phyloP scores from a whole-genome alignment of 2,888 invertebrate genomes.

The Terebella lapidaria region DNA sequence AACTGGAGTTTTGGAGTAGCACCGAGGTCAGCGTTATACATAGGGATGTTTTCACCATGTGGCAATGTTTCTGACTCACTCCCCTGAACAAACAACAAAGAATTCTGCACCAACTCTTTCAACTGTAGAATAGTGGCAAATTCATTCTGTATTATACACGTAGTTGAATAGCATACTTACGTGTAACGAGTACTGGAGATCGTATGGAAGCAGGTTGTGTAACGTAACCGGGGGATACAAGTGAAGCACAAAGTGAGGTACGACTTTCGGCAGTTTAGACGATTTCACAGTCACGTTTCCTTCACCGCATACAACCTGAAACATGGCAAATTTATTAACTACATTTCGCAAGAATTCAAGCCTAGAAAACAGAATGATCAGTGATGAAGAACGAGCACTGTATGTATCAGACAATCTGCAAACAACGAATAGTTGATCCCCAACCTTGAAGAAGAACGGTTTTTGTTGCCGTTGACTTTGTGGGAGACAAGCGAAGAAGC shows the following conservation, averaged over 20 bases:
- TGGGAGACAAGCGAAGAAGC: constrained; percentile 66
- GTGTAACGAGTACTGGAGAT: constrained; percentile 64
- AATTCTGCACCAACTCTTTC: too few species aligned
- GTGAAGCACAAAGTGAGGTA: constrained; percentile 70
- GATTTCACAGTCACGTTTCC: constrained; percentile 4
- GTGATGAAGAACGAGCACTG: too few species aligned
- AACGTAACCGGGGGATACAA: constrained; percentile 71
- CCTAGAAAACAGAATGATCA: too few species aligned
- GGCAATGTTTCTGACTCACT: not conserved
- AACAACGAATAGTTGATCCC: too few species aligned
- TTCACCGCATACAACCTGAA: constrained; percentile 21
- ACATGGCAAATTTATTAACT: not conserved
- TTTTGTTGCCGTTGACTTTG: constrained; percentile 54
- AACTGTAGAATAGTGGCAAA: too few species aligned
- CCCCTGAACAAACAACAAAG: not conserved
- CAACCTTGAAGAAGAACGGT: constrained; percentile 64
- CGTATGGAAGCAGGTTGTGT: constrained; percentile 73
- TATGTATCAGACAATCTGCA: too few species aligned
- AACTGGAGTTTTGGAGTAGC: constrained; percentile 53
- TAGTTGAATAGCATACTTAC: too few species aligned
- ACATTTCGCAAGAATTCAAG: too few species aligned
- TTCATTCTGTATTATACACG: too few species aligned
- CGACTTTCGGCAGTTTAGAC: constrained; percentile 21
- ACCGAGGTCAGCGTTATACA: constrained; percentile 65
- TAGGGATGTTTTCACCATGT: constrained; percentile 56